These are phyloP conservation scores for Chelmon rostratus DNA, from an alignment of 2,797 vertebrate species.

Conservation along the genomic window DNA sequence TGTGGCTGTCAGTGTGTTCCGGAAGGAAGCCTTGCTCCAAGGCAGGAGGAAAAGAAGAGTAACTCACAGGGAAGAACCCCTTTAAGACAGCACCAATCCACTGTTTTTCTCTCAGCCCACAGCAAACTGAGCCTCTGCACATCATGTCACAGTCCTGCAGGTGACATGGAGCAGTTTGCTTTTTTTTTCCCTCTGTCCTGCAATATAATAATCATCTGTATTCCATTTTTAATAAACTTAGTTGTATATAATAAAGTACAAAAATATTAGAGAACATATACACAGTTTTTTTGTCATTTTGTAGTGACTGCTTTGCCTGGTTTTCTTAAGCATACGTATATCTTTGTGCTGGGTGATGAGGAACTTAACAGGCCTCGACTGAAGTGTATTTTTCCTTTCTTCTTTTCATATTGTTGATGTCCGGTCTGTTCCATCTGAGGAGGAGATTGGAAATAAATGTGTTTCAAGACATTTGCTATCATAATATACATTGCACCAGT, in stretches of 20 bases:
- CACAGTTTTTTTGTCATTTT: conserved; percentile 88
- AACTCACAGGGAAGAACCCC: conserved; percentile 73
- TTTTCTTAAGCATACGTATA: conserved; percentile 81
- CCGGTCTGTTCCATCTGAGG: conserved; percentile 95
- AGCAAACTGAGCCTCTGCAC: conserved; percentile 77
- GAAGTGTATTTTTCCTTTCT: conserved; percentile 82
- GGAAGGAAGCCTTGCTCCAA: conserved; percentile 73
- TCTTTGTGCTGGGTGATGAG: conserved; percentile 85
- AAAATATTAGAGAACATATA: conserved; percentile 97
- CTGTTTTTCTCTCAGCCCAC: conserved; percentile 70
- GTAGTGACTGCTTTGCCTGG: conserved; percentile 88
- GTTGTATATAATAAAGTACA: conserved; percentile 96
- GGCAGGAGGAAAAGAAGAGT: conserved; percentile 76
- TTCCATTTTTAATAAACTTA: conserved; percentile 95
- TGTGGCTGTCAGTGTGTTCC: conserved; percentile 68
- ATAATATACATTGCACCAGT: conserved; percentile 6
- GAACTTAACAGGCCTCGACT: conserved; percentile 82
- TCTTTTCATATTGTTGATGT: conserved; percentile 94
- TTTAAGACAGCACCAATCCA: conserved; percentile 85
- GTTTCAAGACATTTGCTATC: conserved; percentile 39
- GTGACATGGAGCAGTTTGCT: conserved; percentile 79
- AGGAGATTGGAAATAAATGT: conserved; percentile 54
- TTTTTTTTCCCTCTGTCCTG: conserved; percentile 76
- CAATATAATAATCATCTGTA: conserved; percentile 91
- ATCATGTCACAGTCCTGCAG: conserved; percentile 85